Conservation (phyloP, 2,797 vertebrate species). For the Sebastes vulpes region DNA sequence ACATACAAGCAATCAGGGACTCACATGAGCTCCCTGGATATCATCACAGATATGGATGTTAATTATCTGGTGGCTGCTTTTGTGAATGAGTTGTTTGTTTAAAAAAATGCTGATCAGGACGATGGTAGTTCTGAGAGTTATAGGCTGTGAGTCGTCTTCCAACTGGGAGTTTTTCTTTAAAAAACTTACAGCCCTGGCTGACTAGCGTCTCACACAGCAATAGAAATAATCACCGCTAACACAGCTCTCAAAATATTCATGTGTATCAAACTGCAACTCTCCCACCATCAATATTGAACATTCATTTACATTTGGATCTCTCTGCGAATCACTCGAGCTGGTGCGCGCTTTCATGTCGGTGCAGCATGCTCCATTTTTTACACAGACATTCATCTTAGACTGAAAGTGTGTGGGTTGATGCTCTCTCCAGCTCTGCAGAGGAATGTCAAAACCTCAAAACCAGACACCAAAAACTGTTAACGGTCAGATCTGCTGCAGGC, state of each 20-base stretch:
- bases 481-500: slow-evolving; percentile 39
- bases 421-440: slow-evolving; percentile 33
- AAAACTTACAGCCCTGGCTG: not conserved
- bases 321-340: not conserved
- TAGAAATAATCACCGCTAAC: not conserved
- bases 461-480: slow-evolving; percentile 28
- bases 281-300: not conserved
- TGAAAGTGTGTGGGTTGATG: slow-evolving; percentile 67
- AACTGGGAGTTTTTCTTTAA: not conserved
- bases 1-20: not conserved
- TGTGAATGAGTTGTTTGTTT: slow-evolving; percentile 5
- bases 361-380: slow-evolving; percentile 5
- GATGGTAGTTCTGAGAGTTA: not conserved
- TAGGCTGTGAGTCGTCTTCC: not conserved
- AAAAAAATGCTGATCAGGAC: not conserved
- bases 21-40: not conserved
- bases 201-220: not conserved
- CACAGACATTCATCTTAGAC: slow-evolving; percentile 28
- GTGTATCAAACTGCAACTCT: not conserved
- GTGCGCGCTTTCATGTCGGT: not conserved
- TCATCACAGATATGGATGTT: not conserved
- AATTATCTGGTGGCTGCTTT: slow-evolving; percentile 9
- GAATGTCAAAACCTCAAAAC: slow-evolving; percentile 55
- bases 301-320: slow-evolving; percentile 31
- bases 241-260: slow-evolving; percentile 18